phyloP scores from a whole-genome alignment of 2,113 vertebrate genomes.

The Perca schrenkii region DNA sequence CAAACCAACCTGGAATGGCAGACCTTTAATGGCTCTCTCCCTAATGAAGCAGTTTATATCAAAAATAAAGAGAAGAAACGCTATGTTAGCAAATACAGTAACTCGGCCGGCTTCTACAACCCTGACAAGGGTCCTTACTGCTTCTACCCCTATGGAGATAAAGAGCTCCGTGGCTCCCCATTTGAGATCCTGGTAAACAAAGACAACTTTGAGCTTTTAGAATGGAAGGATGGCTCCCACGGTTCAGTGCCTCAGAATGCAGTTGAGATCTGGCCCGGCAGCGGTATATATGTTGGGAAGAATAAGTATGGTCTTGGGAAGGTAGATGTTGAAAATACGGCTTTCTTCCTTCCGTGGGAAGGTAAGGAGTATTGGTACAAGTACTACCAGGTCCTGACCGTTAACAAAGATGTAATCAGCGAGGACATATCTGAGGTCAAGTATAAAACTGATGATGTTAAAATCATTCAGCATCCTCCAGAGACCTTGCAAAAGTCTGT shows the following conservation, averaged over 20 bases:
- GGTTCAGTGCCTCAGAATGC: not conserved
- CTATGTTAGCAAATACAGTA: not conserved
- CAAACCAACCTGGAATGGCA: not conserved
- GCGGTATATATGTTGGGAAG: not conserved
- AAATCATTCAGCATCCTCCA: slow-evolving; percentile 45
- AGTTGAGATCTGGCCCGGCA: not conserved
- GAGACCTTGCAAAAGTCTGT: slow-evolving; percentile 46
- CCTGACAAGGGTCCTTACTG: fast-evolving
- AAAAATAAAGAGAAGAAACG: not conserved
- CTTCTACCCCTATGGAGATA: not conserved
- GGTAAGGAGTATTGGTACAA: slow-evolving; percentile 68
- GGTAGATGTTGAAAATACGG: slow-evolving; percentile 51
- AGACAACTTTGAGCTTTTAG: not conserved
- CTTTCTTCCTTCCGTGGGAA: slow-evolving; percentile 70
- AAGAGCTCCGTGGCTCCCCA: fast-evolving
- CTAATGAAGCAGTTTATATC: not conserved
- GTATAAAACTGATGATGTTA: slow-evolving; percentile 42
- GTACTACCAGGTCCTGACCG: slow-evolving; percentile 67
- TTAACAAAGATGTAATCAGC: slow-evolving; percentile 41
- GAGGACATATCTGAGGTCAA: slow-evolving; percentile 64
- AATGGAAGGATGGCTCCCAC: not conserved
- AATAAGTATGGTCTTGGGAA: slow-evolving; percentile 42
- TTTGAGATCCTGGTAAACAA: slow-evolving; percentile 9
- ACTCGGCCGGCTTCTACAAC: not conserved
- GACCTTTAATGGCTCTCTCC: not conserved